These are phyloP conservation scores for Trogon surrucura DNA, from an alignment of 2,113 vertebrate species.

Conservation along the genomic window DNA sequence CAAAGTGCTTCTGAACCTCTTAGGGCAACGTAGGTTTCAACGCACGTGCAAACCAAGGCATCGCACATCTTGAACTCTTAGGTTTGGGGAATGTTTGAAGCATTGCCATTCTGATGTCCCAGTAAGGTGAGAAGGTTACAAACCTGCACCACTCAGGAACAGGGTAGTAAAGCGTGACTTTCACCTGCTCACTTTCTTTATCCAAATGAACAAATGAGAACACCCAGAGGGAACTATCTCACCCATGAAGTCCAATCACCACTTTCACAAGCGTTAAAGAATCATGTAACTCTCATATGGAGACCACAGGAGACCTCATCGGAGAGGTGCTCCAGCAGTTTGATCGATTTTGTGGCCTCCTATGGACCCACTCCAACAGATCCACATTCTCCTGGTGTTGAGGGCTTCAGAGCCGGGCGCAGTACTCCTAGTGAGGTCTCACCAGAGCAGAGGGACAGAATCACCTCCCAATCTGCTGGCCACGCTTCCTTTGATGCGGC, in stretches of 20 bases:
- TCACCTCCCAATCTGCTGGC: no score
- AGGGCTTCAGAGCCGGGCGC: no score
- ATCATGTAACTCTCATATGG: background rate
- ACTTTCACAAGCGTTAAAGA: background rate
- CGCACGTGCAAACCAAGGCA: rapidly evolving
- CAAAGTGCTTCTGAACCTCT: background rate
- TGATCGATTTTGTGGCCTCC: no score
- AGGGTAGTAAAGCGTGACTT: background rate
- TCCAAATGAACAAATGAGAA: background rate
- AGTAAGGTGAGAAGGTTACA: background rate
- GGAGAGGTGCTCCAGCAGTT: no score
- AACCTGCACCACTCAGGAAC: background rate
- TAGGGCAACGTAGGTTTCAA: rapidly evolving
- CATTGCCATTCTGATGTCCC: no score
- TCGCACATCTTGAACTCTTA: rapidly evolving
- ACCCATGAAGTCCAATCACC: background rate
- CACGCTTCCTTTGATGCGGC: no score
- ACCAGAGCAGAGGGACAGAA: no score
- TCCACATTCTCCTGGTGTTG: no score
- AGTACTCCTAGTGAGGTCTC: no score
- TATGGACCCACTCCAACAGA: no score
- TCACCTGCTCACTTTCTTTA: background rate
- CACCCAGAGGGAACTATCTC: background rate
- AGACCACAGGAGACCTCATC: no score
- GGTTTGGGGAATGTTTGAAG: background rate